phyloP scores from a whole-genome alignment of 2,797 vertebrate species.

The Eutrigla gurnardus region DNA sequence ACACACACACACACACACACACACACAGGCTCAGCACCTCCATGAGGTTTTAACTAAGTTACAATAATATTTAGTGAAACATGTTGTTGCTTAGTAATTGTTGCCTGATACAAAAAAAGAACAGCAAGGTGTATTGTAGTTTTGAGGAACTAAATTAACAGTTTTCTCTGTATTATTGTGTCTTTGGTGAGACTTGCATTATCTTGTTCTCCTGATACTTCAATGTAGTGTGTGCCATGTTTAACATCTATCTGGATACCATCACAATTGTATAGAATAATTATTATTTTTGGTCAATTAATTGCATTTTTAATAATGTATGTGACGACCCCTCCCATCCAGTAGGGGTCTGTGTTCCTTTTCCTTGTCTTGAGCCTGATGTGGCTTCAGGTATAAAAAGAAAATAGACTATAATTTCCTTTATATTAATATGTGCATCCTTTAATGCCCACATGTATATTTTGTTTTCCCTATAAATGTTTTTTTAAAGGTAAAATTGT shows the following conservation, averaged over 20 bases:
- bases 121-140: conserved; percentile 4
- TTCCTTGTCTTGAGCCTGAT: no score
- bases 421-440: neutral
- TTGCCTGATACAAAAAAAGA: conserved; percentile 16
- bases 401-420: neutral
- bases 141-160: neutral
- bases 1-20: neutral
- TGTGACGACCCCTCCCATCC: no score
- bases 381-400: neutral
- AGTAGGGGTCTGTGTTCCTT: no score
- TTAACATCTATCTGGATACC: neutral
- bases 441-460: neutral
- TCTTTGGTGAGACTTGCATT: neutral
- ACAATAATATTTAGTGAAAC: conserved; percentile 49
- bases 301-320: no score
- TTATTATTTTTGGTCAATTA: no score
- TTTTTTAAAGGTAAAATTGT: neutral
- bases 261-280: neutral
- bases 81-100: conserved; percentile 30
- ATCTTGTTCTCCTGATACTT: neutral
- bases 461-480: neutral
- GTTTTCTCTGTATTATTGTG: neutral
- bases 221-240: neutral
- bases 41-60: conserved; percentile 29
- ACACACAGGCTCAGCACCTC: neutral